These are phyloP conservation scores for Zaprionus lachaisei DNA, from an alignment of 1,140 invertebrate species.

Conservation along the genomic window DNA sequence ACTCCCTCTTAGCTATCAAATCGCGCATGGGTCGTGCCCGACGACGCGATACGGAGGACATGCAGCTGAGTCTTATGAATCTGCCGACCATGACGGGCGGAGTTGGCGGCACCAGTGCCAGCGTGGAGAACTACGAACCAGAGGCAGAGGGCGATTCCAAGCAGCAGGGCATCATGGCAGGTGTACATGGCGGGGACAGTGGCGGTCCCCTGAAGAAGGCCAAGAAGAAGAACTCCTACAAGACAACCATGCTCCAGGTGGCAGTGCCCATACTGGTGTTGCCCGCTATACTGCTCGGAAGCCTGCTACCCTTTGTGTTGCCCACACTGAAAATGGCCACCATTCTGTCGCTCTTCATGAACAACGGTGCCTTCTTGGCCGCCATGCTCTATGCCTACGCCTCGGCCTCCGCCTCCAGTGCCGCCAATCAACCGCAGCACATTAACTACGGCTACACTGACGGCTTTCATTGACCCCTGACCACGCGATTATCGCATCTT, in stretches of 20 bases:
- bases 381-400: conserved; percentile 74
- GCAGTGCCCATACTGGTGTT: conserved; percentile 80
- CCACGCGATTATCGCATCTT: not conserved
- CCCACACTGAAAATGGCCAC: conserved; percentile 83
- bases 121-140: conserved; percentile 64
- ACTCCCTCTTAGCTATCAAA: conserved; percentile 38
- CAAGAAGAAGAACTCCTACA: conserved; percentile 68
- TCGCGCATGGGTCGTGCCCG: conserved; percentile 60
- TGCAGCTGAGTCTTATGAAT: conserved; percentile 62
- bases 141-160: conserved; percentile 70
- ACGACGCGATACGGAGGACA: conserved; percentile 61
- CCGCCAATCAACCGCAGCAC: conserved; percentile 70
- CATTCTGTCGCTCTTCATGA: conserved; percentile 78
- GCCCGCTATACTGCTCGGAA: conserved; percentile 75
- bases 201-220: conserved; percentile 49
- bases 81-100: conserved; percentile 51
- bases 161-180: conserved; percentile 51
- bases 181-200: conserved; percentile 25
- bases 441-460: conserved; percentile 67
- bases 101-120: conserved; percentile 51
- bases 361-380: conserved; percentile 81
- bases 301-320: conserved; percentile 75
- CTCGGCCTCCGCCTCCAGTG: conserved; percentile 44
- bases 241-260: conserved; percentile 75
- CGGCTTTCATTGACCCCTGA: conserved; percentile 30